Evolutionary conservation across 2,797 vertebrate genomes (phyloP), one percentile per base, ranked within the genome.

Genomic region (Leptodactylus fallax): DNA sequence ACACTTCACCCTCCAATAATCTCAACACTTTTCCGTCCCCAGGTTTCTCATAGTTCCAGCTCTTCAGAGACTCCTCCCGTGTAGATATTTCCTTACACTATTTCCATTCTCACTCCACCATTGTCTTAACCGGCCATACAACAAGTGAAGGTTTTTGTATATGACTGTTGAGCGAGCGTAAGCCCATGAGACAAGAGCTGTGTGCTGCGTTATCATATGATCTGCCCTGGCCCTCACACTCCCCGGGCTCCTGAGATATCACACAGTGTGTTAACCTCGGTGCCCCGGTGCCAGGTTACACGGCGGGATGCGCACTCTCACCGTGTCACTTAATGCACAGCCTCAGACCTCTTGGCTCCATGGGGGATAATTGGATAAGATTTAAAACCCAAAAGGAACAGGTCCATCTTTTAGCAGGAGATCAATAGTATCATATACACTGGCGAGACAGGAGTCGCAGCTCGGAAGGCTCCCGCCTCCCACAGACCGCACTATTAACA

Each of bases 341-440:
- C 53, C 69, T 81, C 87, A 88, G 87, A 88, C 83, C 78, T 61
- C 56, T 58, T 16, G 87, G 67, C 87, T 85, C 87, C 87, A 81
- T 61, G 79, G 80, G 87, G 83, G 83, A 88, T 85, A 85, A 85
- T 76, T 85, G 83, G 69, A 85, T 88, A 63, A 81, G 83, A 85
- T 88, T 81, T 81, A 85, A 81, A 74, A 63, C 77, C 77, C 83
- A 85, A 88, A 85, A 85, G 78, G 83, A 85, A 67, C 74, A 85
- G 82, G 83, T 74, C 21, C 82, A 88, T 88, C 87, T 85, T 85
- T 85, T 81, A 88, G 83, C 69, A 76, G 55, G 19, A 63, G 83
- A 88, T 88, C 87, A 85, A 88, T 88, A 88, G 83, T 81, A 85
- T 81, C 87, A 87, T 78, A 84, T 87, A 81, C 72, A 58, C 60